Percentiles rank a stretch among this genome's conserved stretches.
Evolutionary conservation across 64 coral and sea anemone genomes (phyloP).

Genomic region (Montipora capricornis): DNA sequence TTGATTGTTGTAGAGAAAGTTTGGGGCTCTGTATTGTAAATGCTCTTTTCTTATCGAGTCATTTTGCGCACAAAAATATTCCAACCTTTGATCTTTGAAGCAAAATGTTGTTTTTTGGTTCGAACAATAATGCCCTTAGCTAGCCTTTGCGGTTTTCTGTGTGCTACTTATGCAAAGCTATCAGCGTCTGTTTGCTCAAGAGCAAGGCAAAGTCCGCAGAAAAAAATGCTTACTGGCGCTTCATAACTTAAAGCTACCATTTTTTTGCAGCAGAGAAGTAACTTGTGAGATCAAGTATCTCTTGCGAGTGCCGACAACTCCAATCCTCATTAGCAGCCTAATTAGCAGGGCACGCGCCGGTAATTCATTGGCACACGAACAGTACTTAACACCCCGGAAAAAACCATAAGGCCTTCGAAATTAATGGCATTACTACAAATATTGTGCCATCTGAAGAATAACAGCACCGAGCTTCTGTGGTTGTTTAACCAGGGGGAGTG

Average conservation of each 20-base stretch:
- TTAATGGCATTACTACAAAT: constrained; percentile 35
- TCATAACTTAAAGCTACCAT: neutral
- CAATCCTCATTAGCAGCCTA: constrained; percentile 69
- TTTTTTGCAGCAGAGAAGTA: constrained; percentile 2
- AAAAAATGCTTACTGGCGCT: neutral
- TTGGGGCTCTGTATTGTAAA: constrained; percentile 5
- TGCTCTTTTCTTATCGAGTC: neutral
- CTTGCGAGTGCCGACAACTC: constrained; percentile 64
- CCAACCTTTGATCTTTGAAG: constrained; percentile 19
- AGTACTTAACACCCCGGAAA: constrained; percentile 51
- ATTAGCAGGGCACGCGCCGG: constrained; percentile 79
- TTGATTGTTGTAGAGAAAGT: constrained; percentile 11
- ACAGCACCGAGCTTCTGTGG: neutral
- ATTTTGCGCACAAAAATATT: constrained; percentile 37
- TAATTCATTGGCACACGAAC: constrained; percentile 74
- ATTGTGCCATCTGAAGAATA: constrained; percentile 14
- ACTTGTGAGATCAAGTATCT: neutral
- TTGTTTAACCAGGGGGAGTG: constrained; percentile 10
- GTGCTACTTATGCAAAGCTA: neutral
- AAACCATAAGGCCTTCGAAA: constrained; percentile 45
- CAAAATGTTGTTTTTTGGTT: constrained; percentile 17
- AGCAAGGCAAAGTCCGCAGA: neutral
- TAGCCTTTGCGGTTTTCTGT: neutral
- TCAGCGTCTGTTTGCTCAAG: constrained; percentile 4
- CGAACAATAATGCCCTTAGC: neutral